Evolutionary conservation across 92 coral and sea anemone genomes (phyloP).

Genomic region (Siderastrea siderea): DNA sequence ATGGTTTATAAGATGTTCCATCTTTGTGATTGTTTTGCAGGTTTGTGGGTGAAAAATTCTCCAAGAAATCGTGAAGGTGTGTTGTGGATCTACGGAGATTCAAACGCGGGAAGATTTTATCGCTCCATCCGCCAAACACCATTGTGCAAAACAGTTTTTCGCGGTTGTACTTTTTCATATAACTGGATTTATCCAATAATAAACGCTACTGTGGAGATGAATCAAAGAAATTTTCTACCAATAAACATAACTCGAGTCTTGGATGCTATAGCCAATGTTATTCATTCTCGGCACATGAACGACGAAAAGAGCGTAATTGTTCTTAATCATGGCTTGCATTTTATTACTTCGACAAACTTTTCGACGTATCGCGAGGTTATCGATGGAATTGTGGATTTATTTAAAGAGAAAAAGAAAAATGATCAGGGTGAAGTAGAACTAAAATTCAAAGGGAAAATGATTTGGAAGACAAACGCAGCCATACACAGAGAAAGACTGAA

Average conservation of each 20-base stretch:
- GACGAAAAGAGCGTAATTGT: conserved; percentile 77
- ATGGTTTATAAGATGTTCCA: too few species aligned
- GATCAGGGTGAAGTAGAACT: conserved; percentile 25
- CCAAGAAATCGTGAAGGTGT: conserved; percentile 57
- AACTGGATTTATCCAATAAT: conserved; percentile 90
- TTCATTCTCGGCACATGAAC: conserved; percentile 79
- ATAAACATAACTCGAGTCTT: conserved; percentile 52
- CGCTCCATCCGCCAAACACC: conserved; percentile 66
- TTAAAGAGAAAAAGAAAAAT: conserved; percentile 37
- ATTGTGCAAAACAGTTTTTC: conserved; percentile 79
- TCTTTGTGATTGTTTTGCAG: conserved; percentile 8
- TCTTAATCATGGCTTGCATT: conserved; percentile 90
- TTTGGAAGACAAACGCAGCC: conserved; percentile 93
- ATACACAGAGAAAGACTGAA: conserved; percentile 77
- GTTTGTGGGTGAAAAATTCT: conserved; percentile 31
- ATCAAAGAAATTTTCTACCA: conserved; percentile 39
- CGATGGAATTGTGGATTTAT: conserved; percentile 66
- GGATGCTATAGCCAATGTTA: conserved; percentile 64
- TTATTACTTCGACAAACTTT: conserved; percentile 79
- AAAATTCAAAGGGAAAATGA: conserved; percentile 77
- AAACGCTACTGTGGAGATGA: conserved; percentile 63
- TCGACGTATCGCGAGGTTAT: conserved; percentile 80
- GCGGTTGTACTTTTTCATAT: conserved; percentile 70
- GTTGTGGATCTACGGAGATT: conserved; percentile 95
- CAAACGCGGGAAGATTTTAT: conserved; percentile 81